phyloP scores from a whole-genome alignment of 2,888 invertebrate genomes.

The Diarsia rubi region DNA sequence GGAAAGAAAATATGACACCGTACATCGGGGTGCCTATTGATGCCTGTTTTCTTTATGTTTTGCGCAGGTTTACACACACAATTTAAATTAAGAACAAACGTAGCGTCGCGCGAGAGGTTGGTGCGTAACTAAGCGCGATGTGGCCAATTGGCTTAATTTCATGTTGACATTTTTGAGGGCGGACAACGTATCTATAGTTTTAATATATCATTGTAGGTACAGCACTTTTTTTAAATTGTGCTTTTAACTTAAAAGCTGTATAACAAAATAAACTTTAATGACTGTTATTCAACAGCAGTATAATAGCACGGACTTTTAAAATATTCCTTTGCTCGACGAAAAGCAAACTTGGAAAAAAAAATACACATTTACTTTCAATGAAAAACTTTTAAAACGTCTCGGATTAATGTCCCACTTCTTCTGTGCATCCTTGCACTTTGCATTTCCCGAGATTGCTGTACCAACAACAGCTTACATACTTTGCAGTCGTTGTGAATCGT shows the following conservation, averaged over 20 bases:
- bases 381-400: slow-evolving; percentile 72
- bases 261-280: slow-evolving; percentile 54
- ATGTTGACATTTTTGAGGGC: too few relatives aligned
- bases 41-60: too few relatives aligned
- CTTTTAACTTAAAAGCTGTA: slow-evolving; percentile 39
- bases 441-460: slow-evolving; percentile 80
- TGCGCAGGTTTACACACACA: too few relatives aligned
- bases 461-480: slow-evolving; percentile 66
- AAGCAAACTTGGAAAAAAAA: slow-evolving; percentile 38
- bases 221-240: slow-evolving; percentile 40
- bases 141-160: too few relatives aligned
- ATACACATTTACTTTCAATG: slow-evolving; percentile 63
- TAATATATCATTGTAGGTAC: too few relatives aligned
- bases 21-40: too few relatives aligned
- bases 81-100: too few relatives aligned
- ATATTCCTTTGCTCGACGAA: slow-evolving; percentile 45
- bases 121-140: too few relatives aligned
- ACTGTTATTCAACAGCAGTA: slow-evolving; percentile 28
- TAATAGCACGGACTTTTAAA: slow-evolving; percentile 36
- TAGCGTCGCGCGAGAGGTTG: too few relatives aligned
- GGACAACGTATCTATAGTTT: too few relatives aligned
- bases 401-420: slow-evolving; percentile 79
- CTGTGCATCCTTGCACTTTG: slow-evolving; percentile 81
- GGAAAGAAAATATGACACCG: too few relatives aligned
- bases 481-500: slow-evolving; percentile 66